phyloP scores from a whole-genome alignment of 1,140 invertebrate species.

The Phenacoccus solenopsis region DNA sequence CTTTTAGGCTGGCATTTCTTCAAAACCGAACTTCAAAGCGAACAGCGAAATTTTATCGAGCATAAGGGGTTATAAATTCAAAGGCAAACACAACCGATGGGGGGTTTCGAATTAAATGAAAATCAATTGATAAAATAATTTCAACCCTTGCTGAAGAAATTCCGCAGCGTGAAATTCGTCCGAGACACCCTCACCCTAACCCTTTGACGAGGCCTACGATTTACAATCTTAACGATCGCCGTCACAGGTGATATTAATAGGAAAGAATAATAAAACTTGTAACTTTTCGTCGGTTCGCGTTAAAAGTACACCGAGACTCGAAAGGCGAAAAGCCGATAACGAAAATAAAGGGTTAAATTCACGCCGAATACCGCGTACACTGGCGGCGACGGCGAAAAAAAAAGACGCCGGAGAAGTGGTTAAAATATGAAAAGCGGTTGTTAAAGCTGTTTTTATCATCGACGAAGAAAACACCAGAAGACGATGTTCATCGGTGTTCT shows the following conservation, averaged over 20 bases:
- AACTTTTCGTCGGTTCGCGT: background rate
- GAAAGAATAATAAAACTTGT: background rate
- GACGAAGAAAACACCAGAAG: background rate
- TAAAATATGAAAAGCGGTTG: constrained; percentile 16
- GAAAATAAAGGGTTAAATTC: background rate
- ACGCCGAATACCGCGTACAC: background rate
- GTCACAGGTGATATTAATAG: background rate
- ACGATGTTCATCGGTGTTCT: constrained; percentile 8
- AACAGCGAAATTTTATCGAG: no score
- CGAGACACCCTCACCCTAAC: background rate
- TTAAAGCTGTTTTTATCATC: constrained; percentile 18
- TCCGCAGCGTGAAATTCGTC: no score
- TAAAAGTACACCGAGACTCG: background rate
- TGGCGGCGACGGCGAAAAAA: background rate
- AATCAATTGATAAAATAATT: no score
- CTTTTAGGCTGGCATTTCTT: no score
- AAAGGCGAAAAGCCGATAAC: background rate
- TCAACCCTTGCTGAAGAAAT: no score
- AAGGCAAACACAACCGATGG: no score
- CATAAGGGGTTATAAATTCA: no score
- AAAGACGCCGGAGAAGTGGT: background rate
- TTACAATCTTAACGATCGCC: background rate
- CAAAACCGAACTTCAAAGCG: no score
- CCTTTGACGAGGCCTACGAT: background rate
- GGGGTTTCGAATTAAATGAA: no score